Percentiles rank a stretch among this genome's conserved stretches.
Conservation (phyloP, 2,113 vertebrate species). For the Corvus hawaiiensis region DNA sequence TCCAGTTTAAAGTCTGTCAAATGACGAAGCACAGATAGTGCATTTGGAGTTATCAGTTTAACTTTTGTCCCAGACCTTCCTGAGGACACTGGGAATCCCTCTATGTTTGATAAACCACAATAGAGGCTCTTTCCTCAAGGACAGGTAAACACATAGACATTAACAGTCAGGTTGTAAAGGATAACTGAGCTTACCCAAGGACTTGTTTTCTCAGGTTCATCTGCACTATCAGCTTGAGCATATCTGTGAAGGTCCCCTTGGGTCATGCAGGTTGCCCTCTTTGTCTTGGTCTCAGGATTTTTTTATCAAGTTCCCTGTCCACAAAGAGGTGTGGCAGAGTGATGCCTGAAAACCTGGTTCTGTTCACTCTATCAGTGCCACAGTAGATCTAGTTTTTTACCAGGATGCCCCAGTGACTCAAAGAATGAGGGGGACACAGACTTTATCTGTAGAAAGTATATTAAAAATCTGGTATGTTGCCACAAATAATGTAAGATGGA, state of each 20-base stretch:
- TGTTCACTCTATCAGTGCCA: not conserved
- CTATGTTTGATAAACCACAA: not conserved
- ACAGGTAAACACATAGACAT: not conserved
- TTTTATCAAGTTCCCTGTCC: not conserved
- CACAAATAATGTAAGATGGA: not conserved
- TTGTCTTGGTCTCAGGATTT: not conserved
- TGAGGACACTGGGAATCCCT: not conserved
- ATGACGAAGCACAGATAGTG: not conserved
- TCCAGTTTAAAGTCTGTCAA: not conserved
- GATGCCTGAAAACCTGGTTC: not conserved
- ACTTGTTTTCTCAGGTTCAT: not conserved
- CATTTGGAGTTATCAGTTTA: not conserved
- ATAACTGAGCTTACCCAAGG: not conserved
- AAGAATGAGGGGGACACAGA: not conserved
- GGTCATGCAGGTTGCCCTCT: not conserved
- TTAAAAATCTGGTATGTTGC: not conserved
- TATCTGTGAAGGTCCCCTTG: not conserved
- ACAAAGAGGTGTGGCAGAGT: not conserved
- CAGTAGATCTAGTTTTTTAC: not conserved
- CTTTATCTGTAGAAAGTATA: not conserved
- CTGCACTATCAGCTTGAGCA: not conserved
- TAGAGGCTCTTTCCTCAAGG: constrained; percentile 1
- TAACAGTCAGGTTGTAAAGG: not conserved
- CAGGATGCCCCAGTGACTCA: not conserved
- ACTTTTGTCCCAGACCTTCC: constrained; percentile 1